Base-by-base conservation (phyloP, 92 coral and sea anemone genomes). In the Zoanthus sansibaricus region DNA sequence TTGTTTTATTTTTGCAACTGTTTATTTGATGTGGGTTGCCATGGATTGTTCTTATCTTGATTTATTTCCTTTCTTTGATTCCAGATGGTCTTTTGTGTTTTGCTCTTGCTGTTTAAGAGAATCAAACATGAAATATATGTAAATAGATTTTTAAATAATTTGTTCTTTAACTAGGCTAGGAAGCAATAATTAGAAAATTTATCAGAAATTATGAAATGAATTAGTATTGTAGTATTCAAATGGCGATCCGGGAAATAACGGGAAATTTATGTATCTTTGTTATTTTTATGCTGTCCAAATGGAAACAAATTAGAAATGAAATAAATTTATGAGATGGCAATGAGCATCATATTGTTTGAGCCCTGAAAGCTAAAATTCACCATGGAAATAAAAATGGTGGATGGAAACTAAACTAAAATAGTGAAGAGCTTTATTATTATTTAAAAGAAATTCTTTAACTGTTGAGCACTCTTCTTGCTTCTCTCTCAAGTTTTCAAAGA, bases 1-100 rank as follows among this genome's bases (percentile, higher is more conserved):
- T 78, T 78, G 44, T 78, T 78, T 61, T 78, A 51, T 37, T 7
- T 66, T 66, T 47, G 55, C 72, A 59, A 59, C n/a, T 20, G 70
- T 59, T 61, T 69, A 69, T 69, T 69, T 25, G 7, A 18, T 42
- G 25, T 44, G 16, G 46, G 85, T 80, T 80, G 85, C 85, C 66
- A 80, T 1, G 46, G 62, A 1, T 42, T 62, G 62, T 66, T 80
- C 18, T 52, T 20, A 64, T 2, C 14, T 51, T 20, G 4, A 30
- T 20, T 69, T 17, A 69, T 69, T 33, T 6, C 2, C 42, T 6
- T 31, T 69, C 16, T 14, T 69, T 62, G 18, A 20, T 16, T 62
- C 25, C 69, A 62, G 25, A 62, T 20, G 25, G 64, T 62, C 25
- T 62, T 62, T 62, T 17, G 18, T 17, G 69, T 62, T 62, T 16